Base-by-base conservation (phyloP, 2,888 invertebrate species). In the Dysmachus trigonus region DNA sequence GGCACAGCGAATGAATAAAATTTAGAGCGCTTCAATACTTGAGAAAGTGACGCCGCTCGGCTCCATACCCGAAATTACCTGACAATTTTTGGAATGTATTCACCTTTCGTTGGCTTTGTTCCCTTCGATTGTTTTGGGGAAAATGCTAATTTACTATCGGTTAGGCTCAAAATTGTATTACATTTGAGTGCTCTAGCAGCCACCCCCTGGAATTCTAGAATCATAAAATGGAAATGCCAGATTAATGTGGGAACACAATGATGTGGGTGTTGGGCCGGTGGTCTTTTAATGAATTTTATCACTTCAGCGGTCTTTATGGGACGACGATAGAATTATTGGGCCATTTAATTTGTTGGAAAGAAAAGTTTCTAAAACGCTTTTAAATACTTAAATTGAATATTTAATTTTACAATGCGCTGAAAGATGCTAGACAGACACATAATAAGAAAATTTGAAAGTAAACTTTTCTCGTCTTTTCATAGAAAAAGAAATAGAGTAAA, bases 61-160 rank as follows among this genome's bases (percentile, higher is more conserved):
- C 27, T 72, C 18, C 15, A 15, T 30, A 30, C 47, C 27, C 47
- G 77, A 47, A 41, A 62, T 51, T 81, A 81, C 62, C 62, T 53
- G 31, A 41, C n/a, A 30, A 73, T 73, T 73, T 73, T 73, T 31
- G 73, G 62, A 62, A 62, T 76, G 76, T 76, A 38, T 53, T 35
- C 10, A 27, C 13, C 62, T 62, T 31, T 76, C 41, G 76, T 76
- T 41, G n/a, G n/a, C 35, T 22, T 73, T 73, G 73, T 27, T 73
- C 18, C 53, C 18, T 73, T 38, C 7, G 7, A 47, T 62, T 81
- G 31, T 31, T 81, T 53, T n/a, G 0, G 18, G 30, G 81, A 18
- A 81, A 81, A 81, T 81, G 81, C 18, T 81, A 81, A 81, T 81
- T 62, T 81, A 81, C 53, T 81, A 81, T 81, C 81, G 27, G 81